These are phyloP conservation scores for Clarias batrachus DNA, from an alignment of 2,113 vertebrate species.

Conservation along the genomic window DNA sequence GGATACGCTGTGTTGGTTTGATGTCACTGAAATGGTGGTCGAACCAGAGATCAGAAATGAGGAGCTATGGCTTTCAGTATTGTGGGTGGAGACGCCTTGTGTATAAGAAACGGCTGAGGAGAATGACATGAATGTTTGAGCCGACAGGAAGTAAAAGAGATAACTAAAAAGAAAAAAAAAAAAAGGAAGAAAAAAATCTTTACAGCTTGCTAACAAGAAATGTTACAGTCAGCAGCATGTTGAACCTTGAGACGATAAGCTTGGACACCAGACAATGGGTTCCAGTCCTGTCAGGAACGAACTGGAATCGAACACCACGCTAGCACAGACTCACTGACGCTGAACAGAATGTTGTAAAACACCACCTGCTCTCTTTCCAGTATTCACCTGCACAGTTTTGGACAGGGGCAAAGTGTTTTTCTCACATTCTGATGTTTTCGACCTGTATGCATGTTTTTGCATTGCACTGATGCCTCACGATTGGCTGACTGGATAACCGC, in stretches of 20 bases:
- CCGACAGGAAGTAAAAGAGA: not conserved
- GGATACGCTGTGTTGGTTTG: not conserved
- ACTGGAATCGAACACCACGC: not conserved
- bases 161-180: not conserved
- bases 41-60: not conserved
- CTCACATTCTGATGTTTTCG: not conserved
- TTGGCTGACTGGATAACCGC: not conserved
- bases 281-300: not conserved
- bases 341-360: not conserved
- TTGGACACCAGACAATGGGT: not conserved
- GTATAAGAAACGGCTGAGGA: not conserved
- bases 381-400: not conserved
- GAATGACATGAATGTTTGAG: not conserved
- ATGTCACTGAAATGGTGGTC: not conserved
- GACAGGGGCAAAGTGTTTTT: not conserved
- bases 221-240: not conserved
- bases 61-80: not conserved
- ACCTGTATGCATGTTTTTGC: not conserved
- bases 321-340: not conserved
- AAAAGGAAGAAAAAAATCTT: not conserved
- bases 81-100: not conserved
- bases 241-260: not conserved
- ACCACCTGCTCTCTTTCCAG: not conserved
- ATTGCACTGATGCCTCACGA: not conserved
- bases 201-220: not conserved